Conservation (phyloP, 2,113 vertebrate genomes). For the Penelope pileata region DNA sequence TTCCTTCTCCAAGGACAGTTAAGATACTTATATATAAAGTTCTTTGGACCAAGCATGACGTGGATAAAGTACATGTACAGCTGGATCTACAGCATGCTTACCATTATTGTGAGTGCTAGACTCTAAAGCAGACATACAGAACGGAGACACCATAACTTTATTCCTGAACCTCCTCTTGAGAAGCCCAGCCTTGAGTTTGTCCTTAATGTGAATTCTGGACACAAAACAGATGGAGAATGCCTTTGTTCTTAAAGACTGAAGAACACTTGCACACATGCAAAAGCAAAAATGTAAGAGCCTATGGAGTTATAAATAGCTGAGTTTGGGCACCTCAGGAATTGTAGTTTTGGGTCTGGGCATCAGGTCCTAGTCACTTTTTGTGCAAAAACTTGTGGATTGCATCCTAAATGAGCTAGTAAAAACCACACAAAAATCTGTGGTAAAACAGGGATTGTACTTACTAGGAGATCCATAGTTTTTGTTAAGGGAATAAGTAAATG, state of each 20-base stretch:
- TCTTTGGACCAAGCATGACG: background rate
- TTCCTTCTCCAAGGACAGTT: background rate
- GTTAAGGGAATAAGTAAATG: background rate
- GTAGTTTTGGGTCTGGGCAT: background rate
- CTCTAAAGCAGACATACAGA: background rate
- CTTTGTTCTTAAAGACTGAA: background rate
- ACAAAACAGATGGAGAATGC: background rate
- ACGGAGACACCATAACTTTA: background rate
- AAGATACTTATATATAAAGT: no score
- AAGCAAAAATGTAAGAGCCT: background rate
- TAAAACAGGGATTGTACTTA: background rate
- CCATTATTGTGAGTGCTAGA: background rate
- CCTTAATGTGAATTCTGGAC: background rate
- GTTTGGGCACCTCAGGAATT: background rate
- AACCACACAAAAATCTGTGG: background rate
- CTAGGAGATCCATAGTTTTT: fast-evolving
- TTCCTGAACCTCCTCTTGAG: background rate
- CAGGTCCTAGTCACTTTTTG: background rate
- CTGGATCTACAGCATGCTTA: background rate
- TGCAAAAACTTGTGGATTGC: background rate
- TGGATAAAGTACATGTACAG: background rate
- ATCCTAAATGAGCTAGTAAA: background rate
- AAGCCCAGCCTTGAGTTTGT: background rate
- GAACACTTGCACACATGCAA: background rate
- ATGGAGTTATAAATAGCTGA: background rate